A percentile compares a stretch with the other conserved stretches of the same genome.
phyloP scores from a whole-genome alignment of 2,797 vertebrate species.

The Micrastur ruficollis region DNA sequence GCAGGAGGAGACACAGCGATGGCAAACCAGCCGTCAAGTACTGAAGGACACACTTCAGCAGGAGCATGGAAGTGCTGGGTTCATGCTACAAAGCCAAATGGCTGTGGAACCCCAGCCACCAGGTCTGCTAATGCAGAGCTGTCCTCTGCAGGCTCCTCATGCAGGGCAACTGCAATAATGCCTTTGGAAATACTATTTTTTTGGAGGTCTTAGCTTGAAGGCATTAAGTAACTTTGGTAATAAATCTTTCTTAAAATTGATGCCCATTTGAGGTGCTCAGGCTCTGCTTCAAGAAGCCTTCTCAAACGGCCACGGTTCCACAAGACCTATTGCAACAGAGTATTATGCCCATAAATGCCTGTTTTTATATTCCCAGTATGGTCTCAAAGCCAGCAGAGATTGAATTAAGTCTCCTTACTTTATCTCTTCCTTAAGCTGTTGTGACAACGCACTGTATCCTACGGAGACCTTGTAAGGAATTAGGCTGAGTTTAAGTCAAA shows the following conservation, averaged over 20 bases:
- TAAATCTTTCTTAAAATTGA: not conserved
- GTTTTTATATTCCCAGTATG: not conserved
- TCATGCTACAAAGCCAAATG: not conserved
- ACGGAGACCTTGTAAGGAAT: not conserved
- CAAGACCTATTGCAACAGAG: not conserved
- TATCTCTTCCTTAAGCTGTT: conserved; percentile 28
- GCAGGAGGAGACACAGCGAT: not conserved
- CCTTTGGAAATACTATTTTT: not conserved
- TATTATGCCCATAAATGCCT: not conserved
- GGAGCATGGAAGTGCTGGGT: not conserved
- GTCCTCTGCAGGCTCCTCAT: not conserved
- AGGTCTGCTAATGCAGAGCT: accelerated
- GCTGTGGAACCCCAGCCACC: too few species aligned
- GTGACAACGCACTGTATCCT: conserved; percentile 3
- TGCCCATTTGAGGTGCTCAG: not conserved
- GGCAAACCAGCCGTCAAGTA: not conserved
- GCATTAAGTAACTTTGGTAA: not conserved
- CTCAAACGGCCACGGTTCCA: not conserved
- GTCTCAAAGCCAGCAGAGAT: conserved; percentile 6
- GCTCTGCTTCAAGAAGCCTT: not conserved
- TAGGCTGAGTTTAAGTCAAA: not conserved
- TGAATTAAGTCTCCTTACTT: conserved; percentile 25
- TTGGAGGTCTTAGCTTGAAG: not conserved
- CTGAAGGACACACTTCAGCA: not conserved
- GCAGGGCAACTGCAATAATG: not conserved